These are phyloP conservation scores for Streblospio benedicti DNA, from an alignment of 1,140 invertebrate species.

Conservation along the genomic window DNA sequence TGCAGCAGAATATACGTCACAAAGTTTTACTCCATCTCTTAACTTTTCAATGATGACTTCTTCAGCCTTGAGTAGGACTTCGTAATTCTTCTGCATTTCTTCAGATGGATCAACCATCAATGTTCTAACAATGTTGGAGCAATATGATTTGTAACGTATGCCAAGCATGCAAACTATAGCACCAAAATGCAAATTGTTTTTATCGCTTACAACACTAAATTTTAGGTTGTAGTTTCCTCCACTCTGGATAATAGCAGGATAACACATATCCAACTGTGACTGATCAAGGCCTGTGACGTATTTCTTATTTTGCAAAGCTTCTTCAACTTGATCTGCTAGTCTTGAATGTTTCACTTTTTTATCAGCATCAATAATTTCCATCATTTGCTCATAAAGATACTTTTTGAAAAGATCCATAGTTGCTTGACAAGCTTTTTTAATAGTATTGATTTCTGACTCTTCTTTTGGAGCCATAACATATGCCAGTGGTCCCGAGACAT, in stretches of 20 bases:
- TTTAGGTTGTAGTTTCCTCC: slow-evolving; percentile 95
- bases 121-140: slow-evolving; percentile 97
- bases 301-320: slow-evolving; percentile 72
- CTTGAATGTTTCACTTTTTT: slow-evolving; percentile 84
- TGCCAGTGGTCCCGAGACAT: slow-evolving; percentile 75
- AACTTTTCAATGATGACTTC: slow-evolving; percentile 82
- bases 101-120: slow-evolving; percentile 88
- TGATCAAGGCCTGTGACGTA: slow-evolving; percentile 80
- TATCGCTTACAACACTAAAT: slow-evolving; percentile 87
- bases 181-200: slow-evolving; percentile 90
- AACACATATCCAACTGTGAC: slow-evolving; percentile 88
- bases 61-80: slow-evolving; percentile 82
- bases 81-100: slow-evolving; percentile 72
- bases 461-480: slow-evolving; percentile 90
- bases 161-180: slow-evolving; percentile 92
- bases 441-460: slow-evolving; percentile 79
- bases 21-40: slow-evolving; percentile 69
- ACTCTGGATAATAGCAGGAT: slow-evolving; percentile 96
- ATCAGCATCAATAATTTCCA: slow-evolving; percentile 97
- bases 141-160: slow-evolving; percentile 91
- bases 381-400: slow-evolving; percentile 93
- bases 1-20: slow-evolving; percentile 79
- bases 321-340: slow-evolving; percentile 86
- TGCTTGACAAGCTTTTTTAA: slow-evolving; percentile 87
- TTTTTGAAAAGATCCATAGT: slow-evolving; percentile 93